A percentile compares a stretch with the other conserved stretches of the same genome.
These are phyloP conservation scores for Turdus rufiventris DNA, from an alignment of 2,113 vertebrate genomes.

Conservation along the genomic window DNA sequence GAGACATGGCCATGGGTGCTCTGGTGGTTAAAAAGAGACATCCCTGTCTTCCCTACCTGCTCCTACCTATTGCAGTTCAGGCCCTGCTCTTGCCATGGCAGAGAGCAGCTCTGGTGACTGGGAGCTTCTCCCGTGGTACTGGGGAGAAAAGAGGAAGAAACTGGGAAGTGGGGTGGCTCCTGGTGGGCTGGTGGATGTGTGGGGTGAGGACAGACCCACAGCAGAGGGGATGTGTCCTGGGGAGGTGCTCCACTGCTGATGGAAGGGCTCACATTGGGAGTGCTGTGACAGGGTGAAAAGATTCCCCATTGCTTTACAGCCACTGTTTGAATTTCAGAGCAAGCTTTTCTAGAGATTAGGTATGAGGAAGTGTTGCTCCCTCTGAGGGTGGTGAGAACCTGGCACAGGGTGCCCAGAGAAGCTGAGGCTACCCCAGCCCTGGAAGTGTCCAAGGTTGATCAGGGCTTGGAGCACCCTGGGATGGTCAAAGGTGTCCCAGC, in stretches of 20 bases:
- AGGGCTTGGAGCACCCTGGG: not conserved
- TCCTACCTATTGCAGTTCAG: accelerated
- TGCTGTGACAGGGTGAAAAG: accelerated
- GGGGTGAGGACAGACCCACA: not conserved
- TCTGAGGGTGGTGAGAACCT: not conserved
- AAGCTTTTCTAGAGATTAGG: not conserved
- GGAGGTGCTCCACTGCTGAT: not conserved
- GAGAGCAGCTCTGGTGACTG: not conserved
- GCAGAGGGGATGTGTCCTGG: not conserved
- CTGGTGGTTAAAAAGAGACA: not conserved
- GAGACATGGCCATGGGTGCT: not conserved
- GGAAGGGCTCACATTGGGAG: accelerated
- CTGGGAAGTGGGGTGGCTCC: not conserved
- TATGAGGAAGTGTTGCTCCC: too few relatives aligned
- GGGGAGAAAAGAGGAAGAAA: not conserved
- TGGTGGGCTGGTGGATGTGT: not conserved
- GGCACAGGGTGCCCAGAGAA: not conserved
- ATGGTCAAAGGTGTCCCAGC: not conserved
- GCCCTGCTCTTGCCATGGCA: accelerated
- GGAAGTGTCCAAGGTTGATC: not conserved
- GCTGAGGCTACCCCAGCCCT: not conserved
- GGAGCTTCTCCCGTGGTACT: accelerated
- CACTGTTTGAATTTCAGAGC: not conserved
- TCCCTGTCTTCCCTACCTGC: not conserved
- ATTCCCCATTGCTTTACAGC: not conserved